A percentile compares a stretch with the other conserved stretches of the same genome.
Conservation (phyloP, 2,888 invertebrate genomes). For the Drosophila colorata region DNA sequence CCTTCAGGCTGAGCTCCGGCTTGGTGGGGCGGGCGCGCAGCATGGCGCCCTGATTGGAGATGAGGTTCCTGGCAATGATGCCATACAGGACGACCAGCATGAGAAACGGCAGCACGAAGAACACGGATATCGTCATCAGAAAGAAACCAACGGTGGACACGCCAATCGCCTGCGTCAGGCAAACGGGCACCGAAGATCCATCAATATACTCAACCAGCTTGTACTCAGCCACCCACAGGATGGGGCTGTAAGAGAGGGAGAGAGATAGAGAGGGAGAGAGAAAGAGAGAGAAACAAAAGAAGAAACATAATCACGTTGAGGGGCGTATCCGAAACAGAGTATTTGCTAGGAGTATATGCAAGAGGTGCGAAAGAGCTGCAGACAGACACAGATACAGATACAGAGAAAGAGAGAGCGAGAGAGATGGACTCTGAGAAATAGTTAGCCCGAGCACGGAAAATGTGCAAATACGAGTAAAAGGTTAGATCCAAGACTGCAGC, state of each 20-base stretch:
- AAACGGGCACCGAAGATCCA: constrained; percentile 90
- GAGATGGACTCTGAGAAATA: background rate
- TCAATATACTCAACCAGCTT: constrained; percentile 89
- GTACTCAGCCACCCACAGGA: constrained; percentile 91
- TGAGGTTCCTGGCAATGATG: constrained; percentile 93
- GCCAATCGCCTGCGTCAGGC: constrained; percentile 91
- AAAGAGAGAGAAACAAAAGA: constrained; percentile 46
- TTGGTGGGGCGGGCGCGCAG: constrained; percentile 90
- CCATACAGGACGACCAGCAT: constrained; percentile 93
- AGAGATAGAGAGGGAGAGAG: constrained; percentile 24
- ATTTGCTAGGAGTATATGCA: constrained; percentile 19
- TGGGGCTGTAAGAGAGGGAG: constrained; percentile 88
- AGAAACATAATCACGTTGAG: constrained; percentile 55
- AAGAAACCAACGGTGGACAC: constrained; percentile 92
- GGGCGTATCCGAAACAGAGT: constrained; percentile 22
- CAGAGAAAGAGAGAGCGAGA: constrained; percentile 5
- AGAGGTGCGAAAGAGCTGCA: constrained; percentile 16
- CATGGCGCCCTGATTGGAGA: constrained; percentile 88
- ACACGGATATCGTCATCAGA: constrained; percentile 91
- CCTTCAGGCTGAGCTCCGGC: constrained; percentile 90
- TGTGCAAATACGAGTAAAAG: too few relatives aligned
- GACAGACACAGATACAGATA: constrained; percentile 7
- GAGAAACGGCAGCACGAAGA: constrained; percentile 93
- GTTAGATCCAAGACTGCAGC: too few relatives aligned
- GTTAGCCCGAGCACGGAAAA: too few relatives aligned